Base-by-base conservation (phyloP, 2,888 invertebrate species). In the Apoderus coryli region DNA sequence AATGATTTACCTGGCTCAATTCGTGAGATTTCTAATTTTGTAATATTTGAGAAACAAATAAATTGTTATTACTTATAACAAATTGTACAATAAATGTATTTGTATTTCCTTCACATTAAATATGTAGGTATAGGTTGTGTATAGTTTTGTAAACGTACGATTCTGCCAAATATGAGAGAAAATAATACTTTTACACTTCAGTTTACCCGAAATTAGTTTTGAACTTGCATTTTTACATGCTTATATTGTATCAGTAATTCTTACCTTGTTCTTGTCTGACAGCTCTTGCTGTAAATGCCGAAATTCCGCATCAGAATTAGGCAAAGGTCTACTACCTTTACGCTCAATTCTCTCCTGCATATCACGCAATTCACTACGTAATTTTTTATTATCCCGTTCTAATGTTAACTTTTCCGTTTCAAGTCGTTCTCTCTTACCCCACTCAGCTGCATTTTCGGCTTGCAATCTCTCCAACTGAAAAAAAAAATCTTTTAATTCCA, bases 381-480 rank as follows among this genome's bases (percentile, higher is more conserved):
- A 52, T 50, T 88, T 84, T 50, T 90, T 90, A 51, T 88, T 90
- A 45, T 92, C 90, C 19, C 90, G 64, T 49, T 92, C 78, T 40
- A 92, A 63, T 0, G 76, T 75, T 45, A 85, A 65, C 52, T 89
- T 89, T 47, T 92, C 90, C 0, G 88, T 84, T 59, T 92, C 92
- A 28, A 92, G 54, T 4, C 86, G 64, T 57, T 92, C 92, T 3
- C 90, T 63, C 54, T 86, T 84, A 10, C 82, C 86, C 90, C 90
- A 92, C 53, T 92, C 92, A 2, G 81, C 74, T 0, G 88, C 89
- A 58, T 92, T 92, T 60, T 92, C 92, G 0, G 80, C 77, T 61
- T 92, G 90, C 9, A 90, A 61, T 43, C 76, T 66, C 53, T 92
- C 90, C 43, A 90, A 57, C 71, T 88, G 59, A 53, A 45, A 44